phyloP scores from a whole-genome alignment of 2,113 vertebrate species.

The Erinaceus europaeus region DNA sequence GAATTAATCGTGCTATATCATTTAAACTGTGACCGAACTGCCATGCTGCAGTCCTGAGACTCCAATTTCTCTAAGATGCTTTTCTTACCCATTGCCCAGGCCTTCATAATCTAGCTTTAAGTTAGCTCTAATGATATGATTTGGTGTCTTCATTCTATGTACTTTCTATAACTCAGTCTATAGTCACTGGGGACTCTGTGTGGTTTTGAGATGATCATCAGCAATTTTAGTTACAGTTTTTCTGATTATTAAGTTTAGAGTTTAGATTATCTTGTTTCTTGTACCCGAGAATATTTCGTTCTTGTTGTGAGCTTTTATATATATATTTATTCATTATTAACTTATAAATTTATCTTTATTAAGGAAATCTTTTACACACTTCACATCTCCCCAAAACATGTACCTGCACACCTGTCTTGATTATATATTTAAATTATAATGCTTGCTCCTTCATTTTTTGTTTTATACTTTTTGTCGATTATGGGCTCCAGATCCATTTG shows the following conservation, averaged over 20 bases:
- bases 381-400: no score
- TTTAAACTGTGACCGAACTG: not conserved
- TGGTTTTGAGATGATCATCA: not conserved
- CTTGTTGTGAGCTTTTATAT: not conserved
- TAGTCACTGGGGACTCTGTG: not conserved
- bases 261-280: not conserved
- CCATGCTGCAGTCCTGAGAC: not conserved
- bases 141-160: not conserved
- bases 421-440: constrained; percentile 7
- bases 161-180: not conserved
- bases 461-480: not conserved
- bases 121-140: not conserved
- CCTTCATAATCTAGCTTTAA: not conserved
- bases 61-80: not conserved
- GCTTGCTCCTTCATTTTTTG: not conserved
- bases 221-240: not conserved
- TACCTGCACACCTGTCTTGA: no score
- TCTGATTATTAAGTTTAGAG: constrained; percentile 1
- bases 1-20: no score
- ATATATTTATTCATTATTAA: no score
- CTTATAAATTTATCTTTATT: no score
- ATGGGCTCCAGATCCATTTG: not conserved
- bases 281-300: not conserved
- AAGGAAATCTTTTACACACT: no score
- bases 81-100: not conserved